Evolutionary conservation across 2,888 invertebrate genomes (phyloP), one percentile per base, ranked within the genome.

Genomic region (Allacma fusca): DNA sequence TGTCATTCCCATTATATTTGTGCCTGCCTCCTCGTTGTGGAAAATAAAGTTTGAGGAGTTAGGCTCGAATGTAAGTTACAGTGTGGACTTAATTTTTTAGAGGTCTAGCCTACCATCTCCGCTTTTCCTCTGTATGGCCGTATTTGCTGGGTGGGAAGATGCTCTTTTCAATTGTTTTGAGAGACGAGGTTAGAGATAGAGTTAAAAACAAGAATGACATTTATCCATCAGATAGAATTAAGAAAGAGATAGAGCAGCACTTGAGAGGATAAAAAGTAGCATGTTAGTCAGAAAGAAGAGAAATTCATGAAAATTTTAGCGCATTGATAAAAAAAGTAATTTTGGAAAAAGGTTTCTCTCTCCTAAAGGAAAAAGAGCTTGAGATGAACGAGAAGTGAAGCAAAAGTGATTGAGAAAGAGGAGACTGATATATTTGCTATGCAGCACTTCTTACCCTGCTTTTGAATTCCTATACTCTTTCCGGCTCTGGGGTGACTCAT

Each of bases 221-320:
- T 79, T 79, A 80, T 80, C 79, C 79, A 77, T 79, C 79, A 77
- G 71, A 62, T 74, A 74, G 74, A 80, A 81, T 78, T 77, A 79
- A 75, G 64, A 72, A 73, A 71, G 67, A 67, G 71, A 74, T 26
- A 70, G 59, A 62, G 73, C 64, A 74, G 71, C 40, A 77, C 59
- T 73, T 75, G 76, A 70, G 69, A 78, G 65, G 72, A 78, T 69
- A 67, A 71, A 73, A 78, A 64, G 75, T 72, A 74, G 74, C 29
- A 64, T 43, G 64, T 71, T 75, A 75, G 29, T 65, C 62, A 43
- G 64, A 72, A 70, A 76, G 26, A 75, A 43, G 13, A 69, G 71
- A 72, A 78, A 78, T 79, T 80, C 81, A 83, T 83, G 83, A 82
- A 83, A 83, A 83, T 83, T 81, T 83, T 81, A 83, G 79, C 82